A percentile compares a stretch with the other conserved stretches of the same genome.
Conservation (phyloP, 2,888 invertebrate species). For the Shargacucullia verbasci region DNA sequence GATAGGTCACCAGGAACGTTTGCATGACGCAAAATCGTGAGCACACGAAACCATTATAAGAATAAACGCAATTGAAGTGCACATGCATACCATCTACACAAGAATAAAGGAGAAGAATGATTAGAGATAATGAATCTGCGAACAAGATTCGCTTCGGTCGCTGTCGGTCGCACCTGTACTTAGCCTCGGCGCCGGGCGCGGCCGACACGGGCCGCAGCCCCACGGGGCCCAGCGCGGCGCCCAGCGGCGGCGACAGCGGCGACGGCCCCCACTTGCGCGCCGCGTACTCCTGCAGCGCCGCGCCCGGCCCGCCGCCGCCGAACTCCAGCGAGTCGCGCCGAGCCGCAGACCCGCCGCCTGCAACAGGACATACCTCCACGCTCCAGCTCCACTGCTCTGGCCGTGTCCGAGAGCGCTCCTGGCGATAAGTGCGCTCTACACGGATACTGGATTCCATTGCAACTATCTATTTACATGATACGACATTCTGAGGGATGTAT, state of each 20-base stretch:
- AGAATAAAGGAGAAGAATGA: no score
- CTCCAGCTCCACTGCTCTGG: constrained; percentile 60
- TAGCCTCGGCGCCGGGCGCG: constrained; percentile 97
- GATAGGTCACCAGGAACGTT: constrained; percentile 17
- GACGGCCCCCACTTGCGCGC: constrained; percentile 89
- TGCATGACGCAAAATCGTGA: constrained; percentile 6
- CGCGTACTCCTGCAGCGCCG: constrained; percentile 85
- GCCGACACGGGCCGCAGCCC: constrained; percentile 90
- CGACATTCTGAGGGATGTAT: constrained; percentile 3
- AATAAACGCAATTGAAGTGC: neutral
- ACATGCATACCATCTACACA: neutral
- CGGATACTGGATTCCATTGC: constrained; percentile 18
- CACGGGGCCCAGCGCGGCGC: constrained; percentile 90
- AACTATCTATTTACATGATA: constrained; percentile 23
- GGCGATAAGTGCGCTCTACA: constrained; percentile 55
- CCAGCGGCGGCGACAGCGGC: constrained; percentile 92
- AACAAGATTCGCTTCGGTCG: constrained; percentile 2
- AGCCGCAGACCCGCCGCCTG: constrained; percentile 83
- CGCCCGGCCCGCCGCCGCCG: constrained; percentile 80
- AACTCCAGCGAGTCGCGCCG: constrained; percentile 90
- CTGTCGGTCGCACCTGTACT: constrained; percentile 88
- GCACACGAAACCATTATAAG: constrained; percentile 4
- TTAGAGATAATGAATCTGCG: constrained; percentile 1
- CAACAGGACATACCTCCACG: constrained; percentile 73
- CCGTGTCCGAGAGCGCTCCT: constrained; percentile 21